Evolutionary conservation across 2,888 invertebrate genomes (phyloP), one percentile per base, ranked within the genome.

Genomic region (Microdon myrmicae): DNA sequence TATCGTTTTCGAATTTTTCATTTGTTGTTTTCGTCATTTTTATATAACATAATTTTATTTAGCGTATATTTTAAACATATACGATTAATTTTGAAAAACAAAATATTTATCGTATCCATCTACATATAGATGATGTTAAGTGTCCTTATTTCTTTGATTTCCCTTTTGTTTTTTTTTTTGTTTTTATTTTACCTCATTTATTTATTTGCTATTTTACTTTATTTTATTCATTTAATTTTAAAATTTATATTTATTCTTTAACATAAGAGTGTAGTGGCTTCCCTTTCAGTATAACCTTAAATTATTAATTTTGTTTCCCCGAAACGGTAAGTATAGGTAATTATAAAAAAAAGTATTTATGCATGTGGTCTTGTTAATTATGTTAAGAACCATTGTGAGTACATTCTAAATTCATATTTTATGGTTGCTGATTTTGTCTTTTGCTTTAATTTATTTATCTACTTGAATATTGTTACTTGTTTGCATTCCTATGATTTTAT

Each of bases 41-140:
- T 9, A 37, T 49, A 37, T 19, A 8, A 49, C 29, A 26, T 38
- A 6, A 39, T 37, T 58, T 58, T 51, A 61, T 56, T 60, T 68
- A 49, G 55, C 71, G 70, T 70, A 71, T 71, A 71, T 71, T 70
- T 71, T 70, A 70, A 71, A 71, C 70, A 71, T 69, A 71, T 71
- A 71, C 69, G 71, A 69, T 68, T 68, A 69, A 69, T 68, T 69
- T 68, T 68, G 56, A 58, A 68, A 49, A 56, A 51, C 56, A 67
- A 67, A 64, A 64, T 64, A 48, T 69, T 60, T 66, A 61, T 68
- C 59, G 67, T 64, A 58, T 64, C 71, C 72, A 72, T 72, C 71
- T 72, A 72, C 70, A 72, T 72, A 72, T 72, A 72, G 72, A 72
- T 72, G 72, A 72, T 70, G n/a, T 71, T 69, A 68, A 68, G 41